These are phyloP conservation scores for Netelia inedita DNA, from an alignment of 2,888 invertebrate genomes.

Conservation along the genomic window DNA sequence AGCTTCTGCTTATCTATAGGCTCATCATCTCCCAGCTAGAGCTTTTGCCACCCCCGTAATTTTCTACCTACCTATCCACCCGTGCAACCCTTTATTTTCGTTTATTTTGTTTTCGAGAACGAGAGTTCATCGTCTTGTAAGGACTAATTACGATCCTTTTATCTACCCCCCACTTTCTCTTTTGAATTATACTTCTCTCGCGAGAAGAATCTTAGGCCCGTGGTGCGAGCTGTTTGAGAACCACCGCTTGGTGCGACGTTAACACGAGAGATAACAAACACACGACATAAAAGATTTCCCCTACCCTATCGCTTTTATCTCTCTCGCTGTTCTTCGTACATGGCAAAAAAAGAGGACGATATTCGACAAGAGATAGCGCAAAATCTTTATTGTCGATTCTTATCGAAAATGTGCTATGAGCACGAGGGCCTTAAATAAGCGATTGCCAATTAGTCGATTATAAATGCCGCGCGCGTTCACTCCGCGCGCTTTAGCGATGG, in stretches of 20 bases:
- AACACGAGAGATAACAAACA: slow-evolving; percentile 39
- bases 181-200: not conserved
- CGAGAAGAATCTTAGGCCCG: not conserved
- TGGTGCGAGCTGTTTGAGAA: slow-evolving; percentile 34
- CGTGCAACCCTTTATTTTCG: no score
- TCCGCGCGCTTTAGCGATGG: slow-evolving; percentile 53
- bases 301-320: not conserved
- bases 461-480: slow-evolving; percentile 68
- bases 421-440: slow-evolving; percentile 69
- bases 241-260: slow-evolving; percentile 44
- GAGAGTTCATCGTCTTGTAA: no score
- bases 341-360: slow-evolving; percentile 53
- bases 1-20: slow-evolving; percentile 27
- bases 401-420: slow-evolving; percentile 66
- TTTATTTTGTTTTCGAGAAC: no score
- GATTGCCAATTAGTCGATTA: slow-evolving; percentile 74
- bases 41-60: slow-evolving; percentile 49
- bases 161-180: not conserved
- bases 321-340: not conserved
- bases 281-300: slow-evolving; percentile 34
- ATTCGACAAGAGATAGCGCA: slow-evolving; percentile 48
- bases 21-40: slow-evolving; percentile 30
- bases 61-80: not conserved
- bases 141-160: not conserved
- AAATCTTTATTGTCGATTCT: slow-evolving; percentile 69